Base-by-base conservation (phyloP, 2,888 invertebrate species). In the Pristionchus arcanus region DNA sequence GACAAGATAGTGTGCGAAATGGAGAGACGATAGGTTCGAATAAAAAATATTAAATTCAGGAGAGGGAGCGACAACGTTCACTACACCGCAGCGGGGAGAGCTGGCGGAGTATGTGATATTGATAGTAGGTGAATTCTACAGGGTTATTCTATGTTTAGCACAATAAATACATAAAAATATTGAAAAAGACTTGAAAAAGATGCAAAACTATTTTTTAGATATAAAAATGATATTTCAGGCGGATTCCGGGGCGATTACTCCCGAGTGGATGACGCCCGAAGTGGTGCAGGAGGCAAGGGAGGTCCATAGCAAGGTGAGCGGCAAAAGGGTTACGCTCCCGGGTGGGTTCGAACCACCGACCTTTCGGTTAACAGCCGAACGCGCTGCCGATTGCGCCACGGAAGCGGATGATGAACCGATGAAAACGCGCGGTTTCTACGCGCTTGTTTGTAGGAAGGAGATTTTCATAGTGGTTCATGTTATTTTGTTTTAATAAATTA, bases 321-420 rank as follows among this genome's bases (percentile, higher is more conserved):
- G n/a, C 28, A 28, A 28, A 68, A 68, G 25, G 49, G 13, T 4
- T 59, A 86, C 86, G 63, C 86, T 86, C 86, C 86, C 86, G 63
- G 86, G 91, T 91, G 93, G 93, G 93, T 92, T 94, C 91, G 94
- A 94, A 94, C 93, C 94, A 93, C 92, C 93, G 93, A 94, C 94
- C 94, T 94, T 93, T 93, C 94, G 92, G 94, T 93, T 94, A 93
- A 93, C 93, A 93, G 93, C 93, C 93, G 93, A 94, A 94, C 94
- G 93, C 94, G 93, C 93, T 93, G 91, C 91, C 92, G 90, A 91
- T 91, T 92, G 90, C 91, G 92, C 91, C 92, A 91, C 91, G 91
- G 91, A 92, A 91, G 91, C 91, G 71, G 68, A 49, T 34, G 34
- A 0, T 21, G 55, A 21, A 3, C 19, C 0, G 5, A 19, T 9